These are phyloP conservation scores for Melanocharis versteri DNA, from an alignment of 2,113 vertebrate species.

Conservation along the genomic window DNA sequence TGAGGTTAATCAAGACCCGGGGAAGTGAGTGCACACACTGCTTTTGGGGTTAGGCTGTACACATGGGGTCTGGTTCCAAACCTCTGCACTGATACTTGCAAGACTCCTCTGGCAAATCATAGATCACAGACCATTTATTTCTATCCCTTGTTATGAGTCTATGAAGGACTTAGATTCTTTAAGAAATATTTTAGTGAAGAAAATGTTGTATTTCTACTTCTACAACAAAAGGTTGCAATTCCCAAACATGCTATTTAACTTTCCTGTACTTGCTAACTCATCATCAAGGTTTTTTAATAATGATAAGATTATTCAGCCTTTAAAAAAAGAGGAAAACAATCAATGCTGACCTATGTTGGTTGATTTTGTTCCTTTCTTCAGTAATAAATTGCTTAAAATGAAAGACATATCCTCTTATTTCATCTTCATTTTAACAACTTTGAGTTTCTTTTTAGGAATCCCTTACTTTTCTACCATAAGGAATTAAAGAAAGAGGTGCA, in stretches of 20 bases:
- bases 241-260: background rate
- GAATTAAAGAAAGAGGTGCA: background rate
- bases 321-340: background rate
- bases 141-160: background rate
- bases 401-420: background rate
- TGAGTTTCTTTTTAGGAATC: background rate
- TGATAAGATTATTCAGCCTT: background rate
- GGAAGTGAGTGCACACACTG: conserved; percentile 4
- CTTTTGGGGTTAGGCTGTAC: background rate
- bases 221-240: background rate
- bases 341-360: background rate
- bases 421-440: background rate
- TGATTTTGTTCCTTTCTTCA: background rate
- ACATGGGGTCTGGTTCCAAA: background rate
- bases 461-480: background rate
- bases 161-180: background rate
- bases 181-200: background rate
- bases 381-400: background rate
- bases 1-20: conserved; percentile 15
- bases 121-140: background rate
- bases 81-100: background rate
- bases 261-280: background rate
- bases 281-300: background rate
- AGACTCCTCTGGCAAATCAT: background rate
- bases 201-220: background rate